Percentiles rank a stretch among this genome's conserved stretches.
These are phyloP conservation scores for Odontocolon sp. DNA, from an alignment of 2,888 invertebrate species.

Conservation along the genomic window DNA sequence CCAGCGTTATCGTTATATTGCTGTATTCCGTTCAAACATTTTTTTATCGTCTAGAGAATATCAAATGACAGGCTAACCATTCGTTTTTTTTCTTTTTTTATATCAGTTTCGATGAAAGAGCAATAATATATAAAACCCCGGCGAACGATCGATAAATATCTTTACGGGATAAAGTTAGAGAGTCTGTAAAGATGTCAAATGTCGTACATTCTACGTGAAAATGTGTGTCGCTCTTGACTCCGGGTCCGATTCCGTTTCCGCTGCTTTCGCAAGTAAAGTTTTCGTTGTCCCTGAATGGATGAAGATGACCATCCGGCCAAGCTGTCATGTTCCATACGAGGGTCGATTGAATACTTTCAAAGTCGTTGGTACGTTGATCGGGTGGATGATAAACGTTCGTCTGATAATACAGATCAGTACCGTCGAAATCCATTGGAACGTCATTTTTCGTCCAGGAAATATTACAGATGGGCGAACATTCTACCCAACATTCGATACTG, in stretches of 20 bases:
- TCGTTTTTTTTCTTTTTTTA: no score
- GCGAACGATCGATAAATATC: constrained; percentile 3
- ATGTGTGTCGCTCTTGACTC: constrained; percentile 91
- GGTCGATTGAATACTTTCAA: constrained; percentile 93
- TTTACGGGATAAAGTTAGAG: no score
- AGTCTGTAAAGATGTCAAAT: no score
- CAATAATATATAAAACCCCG: neutral
- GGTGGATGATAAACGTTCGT: constrained; percentile 86
- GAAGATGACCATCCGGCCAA: constrained; percentile 90
- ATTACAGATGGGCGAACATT: constrained; percentile 93
- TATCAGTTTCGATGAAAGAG: no score
- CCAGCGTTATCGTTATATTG: no score
- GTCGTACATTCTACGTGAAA: constrained; percentile 96
- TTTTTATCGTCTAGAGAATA: no score
- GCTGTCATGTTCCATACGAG: constrained; percentile 94
- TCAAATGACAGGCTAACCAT: no score
- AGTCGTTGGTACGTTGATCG: constrained; percentile 91
- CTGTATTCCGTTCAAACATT: no score
- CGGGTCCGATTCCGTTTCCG: constrained; percentile 88
- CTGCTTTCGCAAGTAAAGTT: constrained; percentile 93
- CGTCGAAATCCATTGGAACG: constrained; percentile 84
- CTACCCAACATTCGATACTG: constrained; percentile 91
- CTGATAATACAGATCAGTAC: constrained; percentile 85
- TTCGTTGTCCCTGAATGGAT: constrained; percentile 87
- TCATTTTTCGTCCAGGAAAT: constrained; percentile 93